Evolutionary conservation across 2,888 invertebrate genomes (phyloP), one percentile per base, ranked within the genome.

Genomic region (Protodeltote pygarga): DNA sequence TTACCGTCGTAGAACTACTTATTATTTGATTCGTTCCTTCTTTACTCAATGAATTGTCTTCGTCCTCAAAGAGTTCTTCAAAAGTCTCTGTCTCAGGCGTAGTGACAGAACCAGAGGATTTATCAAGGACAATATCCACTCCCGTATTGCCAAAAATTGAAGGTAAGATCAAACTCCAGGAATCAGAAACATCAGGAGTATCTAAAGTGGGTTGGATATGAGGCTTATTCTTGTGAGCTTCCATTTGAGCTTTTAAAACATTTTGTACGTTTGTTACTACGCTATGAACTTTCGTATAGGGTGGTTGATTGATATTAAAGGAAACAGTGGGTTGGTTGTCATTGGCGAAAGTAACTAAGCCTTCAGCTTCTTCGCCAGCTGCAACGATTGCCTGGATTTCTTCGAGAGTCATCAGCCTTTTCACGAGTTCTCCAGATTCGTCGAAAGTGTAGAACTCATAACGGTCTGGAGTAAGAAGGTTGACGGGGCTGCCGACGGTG

Each of bases 401-500:
- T 72, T 96, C 94, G 67, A 96, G 87, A 4, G 97, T 96, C 97
- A 97, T 97, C 19, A 97, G 92, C 49, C 96, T 93, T 73, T 96
- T 96, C 0, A 97, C 95, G 13, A 97, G 92, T 73, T 97, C 96
- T 8, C 97, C 97, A 42, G 95, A 94, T 72, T 96, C 96, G 73
- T 97, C 96, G 72, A 97, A 96, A 0, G 97, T 97, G 78, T 96
- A 97, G 81, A 97, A 97, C 77, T 97, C 97, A 80, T 97, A 97
- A 75, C 95, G 93, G 77, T 97, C 97, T 1, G 97, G 97, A 60
- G 95, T 95, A 3, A 97, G 85, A 0, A 97, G 90, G 69, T 95
- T 94, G 0, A 96, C 96, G 0, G 97, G 97, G 52, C 96, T 97
- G n/a, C 95, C 95, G 2, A 95, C 93, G 54, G 95, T 93, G 3